Evolutionary conservation across 2,797 vertebrate genomes (phyloP).

Genomic region (Lagorchestes hirsutus): DNA sequence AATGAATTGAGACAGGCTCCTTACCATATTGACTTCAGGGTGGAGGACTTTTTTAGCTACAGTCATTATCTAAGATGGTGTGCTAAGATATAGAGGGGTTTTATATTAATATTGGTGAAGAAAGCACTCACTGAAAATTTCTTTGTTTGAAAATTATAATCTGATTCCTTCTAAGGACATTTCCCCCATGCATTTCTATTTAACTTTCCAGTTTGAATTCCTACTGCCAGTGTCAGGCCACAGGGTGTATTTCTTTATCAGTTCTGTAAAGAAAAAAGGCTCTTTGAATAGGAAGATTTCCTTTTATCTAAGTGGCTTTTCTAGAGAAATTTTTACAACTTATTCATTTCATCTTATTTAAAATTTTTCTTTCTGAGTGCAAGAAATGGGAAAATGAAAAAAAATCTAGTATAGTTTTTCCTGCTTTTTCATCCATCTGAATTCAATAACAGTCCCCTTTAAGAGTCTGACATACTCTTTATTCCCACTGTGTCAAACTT

Average conservation of each 20-base stretch:
- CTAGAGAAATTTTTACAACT: constrained; percentile 45
- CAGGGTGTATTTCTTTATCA: background rate
- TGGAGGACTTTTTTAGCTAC: background rate
- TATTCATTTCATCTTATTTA: constrained; percentile 58
- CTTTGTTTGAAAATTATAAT: constrained; percentile 37
- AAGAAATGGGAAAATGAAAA: constrained; percentile 20
- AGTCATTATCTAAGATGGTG: background rate
- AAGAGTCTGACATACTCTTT: constrained; percentile 43
- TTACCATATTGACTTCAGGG: background rate
- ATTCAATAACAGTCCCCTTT: constrained; percentile 24
- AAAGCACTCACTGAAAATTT: background rate
- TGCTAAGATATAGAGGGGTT: background rate
- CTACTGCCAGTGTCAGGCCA: background rate
- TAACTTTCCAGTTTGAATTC: constrained; percentile 8
- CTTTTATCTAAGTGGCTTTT: constrained; percentile 24
- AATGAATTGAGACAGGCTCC: background rate
- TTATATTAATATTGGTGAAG: background rate
- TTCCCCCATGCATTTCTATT: constrained; percentile 1
- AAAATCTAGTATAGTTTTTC: background rate
- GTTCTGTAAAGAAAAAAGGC: background rate
- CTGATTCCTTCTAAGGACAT: constrained; percentile 9
- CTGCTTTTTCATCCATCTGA: constrained; percentile 10
- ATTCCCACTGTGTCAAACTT: constrained; percentile 42
- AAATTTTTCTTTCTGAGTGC: constrained; percentile 52
- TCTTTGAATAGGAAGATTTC: constrained; percentile 24